Evolutionary conservation across 1,140 invertebrate species (phyloP).

Genomic region (Euglossa dilemma): DNA sequence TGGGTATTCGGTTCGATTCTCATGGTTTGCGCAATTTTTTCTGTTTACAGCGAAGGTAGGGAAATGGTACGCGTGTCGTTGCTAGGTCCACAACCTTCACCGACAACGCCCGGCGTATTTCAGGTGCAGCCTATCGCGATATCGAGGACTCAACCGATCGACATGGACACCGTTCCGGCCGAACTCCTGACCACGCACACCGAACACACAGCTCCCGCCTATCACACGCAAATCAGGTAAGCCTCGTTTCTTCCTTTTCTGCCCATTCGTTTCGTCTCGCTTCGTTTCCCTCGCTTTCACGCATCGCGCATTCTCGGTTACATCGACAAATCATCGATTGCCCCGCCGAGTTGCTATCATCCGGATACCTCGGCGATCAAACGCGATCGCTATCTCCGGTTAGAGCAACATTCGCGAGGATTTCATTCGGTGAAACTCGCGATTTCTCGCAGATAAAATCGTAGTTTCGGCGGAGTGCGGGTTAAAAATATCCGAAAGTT

Average conservation of each 20-base stretch:
- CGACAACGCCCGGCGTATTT: conserved; percentile 79
- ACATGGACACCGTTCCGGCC: conserved; percentile 77
- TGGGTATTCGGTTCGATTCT: not conserved
- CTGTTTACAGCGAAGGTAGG: conserved; percentile 78
- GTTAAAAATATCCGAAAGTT: too few relatives aligned
- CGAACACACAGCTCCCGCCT: conserved; percentile 79
- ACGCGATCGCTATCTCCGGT: not conserved
- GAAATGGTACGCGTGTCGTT: conserved; percentile 81
- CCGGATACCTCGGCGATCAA: not conserved
- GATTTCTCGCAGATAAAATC: too few relatives aligned
- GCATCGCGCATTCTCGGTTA: not conserved
- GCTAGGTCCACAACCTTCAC: conserved; percentile 78
- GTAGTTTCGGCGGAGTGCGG: too few relatives aligned
- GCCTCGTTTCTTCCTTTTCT: not conserved
- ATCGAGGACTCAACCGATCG: conserved; percentile 67
- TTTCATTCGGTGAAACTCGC: not conserved
- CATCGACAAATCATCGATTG: not conserved
- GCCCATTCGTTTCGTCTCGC: not conserved
- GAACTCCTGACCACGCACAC: conserved; percentile 81
- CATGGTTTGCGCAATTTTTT: not conserved
- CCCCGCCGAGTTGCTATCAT: too few relatives aligned
- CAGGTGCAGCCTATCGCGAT: conserved; percentile 76
- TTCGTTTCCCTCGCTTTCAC: not conserved
- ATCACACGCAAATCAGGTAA: conserved; percentile 80
- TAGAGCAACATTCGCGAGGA: not conserved